These are phyloP conservation scores for Dendrolimus kikuchii DNA, from an alignment of 1,140 invertebrate genomes.

Conservation along the genomic window DNA sequence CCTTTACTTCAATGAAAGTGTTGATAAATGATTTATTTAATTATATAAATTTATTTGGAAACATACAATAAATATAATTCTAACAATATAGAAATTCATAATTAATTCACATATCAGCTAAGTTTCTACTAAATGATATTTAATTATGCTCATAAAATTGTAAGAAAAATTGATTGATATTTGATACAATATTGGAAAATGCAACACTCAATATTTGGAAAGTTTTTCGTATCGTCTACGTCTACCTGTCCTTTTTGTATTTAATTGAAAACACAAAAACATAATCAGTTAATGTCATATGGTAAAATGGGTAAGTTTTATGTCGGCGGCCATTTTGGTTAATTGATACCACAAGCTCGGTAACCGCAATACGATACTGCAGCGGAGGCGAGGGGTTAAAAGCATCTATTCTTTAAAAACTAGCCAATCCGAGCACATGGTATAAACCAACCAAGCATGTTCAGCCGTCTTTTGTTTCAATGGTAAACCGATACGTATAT, in stretches of 20 bases:
- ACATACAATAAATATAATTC: no score
- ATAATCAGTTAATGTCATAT: not conserved
- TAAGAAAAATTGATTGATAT: no score
- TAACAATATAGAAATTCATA: no score
- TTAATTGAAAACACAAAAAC: conserved; percentile 3
- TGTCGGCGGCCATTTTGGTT: conserved; percentile 57
- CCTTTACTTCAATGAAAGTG: no score
- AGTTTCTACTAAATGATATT: no score
- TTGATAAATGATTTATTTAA: no score
- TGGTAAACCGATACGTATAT: not conserved
- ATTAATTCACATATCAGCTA: no score
- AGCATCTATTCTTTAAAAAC: conserved; percentile 32
- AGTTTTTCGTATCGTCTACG: no score
- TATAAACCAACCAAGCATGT: conserved; percentile 12
- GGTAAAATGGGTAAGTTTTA: conserved; percentile 1
- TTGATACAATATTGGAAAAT: no score
- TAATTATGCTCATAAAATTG: no score
- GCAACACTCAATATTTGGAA: no score
- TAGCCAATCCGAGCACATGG: conserved; percentile 39
- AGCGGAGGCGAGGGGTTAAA: conserved; percentile 38
- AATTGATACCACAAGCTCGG: conserved; percentile 56
- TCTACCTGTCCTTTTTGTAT: not conserved
- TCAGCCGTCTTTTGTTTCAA: not conserved
- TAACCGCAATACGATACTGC: conserved; percentile 53
- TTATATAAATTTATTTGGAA: no score